Base-by-base conservation (phyloP, 2,113 vertebrate genomes). In the Phalacrocorax carbo region DNA sequence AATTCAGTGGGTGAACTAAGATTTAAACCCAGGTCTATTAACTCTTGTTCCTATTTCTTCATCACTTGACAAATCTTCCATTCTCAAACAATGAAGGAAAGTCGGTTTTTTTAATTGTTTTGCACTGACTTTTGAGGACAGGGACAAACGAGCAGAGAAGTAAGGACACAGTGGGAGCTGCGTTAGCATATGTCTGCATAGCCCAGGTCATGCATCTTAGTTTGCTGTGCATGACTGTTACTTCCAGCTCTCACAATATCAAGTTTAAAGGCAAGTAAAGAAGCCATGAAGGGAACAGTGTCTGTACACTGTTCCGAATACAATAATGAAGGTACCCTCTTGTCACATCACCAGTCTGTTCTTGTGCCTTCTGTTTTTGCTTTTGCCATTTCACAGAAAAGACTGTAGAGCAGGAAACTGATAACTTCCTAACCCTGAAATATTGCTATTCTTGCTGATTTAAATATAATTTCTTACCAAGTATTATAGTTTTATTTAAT, bases 211-310 rank as follows among this genome's bases (percentile, higher is more conserved):
- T 17, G 52, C 49, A 21, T 23, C 70, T 88, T 61, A 49, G 62
- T 86, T 85, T 94, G 69, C 78, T 64, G 27, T 46, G 38, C 49
- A 27, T n/a, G 68, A 51, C 69, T 92, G 70, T 82, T 85, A 52
- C 77, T 88, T 91, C 75, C 0, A 1, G 60, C 20, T 88, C 15
- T 4, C 70, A 72, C 40, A 83, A 66, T 84, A 89, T 87, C 87
- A 84, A 86, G 90, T 85, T 94, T 61, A 94, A 96, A 90, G 92
- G 75, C 62, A 85, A 84, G 21, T 73, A 81, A 62, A 94, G 82
- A 40, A 38, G 20, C 65, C 64, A 68, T 70, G 77, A 92, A 92
- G 93, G n/a, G n/a, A 75, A 34, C 52, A 51, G 55, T 55, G 64
- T 78, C 77, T 88, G 76, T 73, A 83, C 34, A 30, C 29, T 49